phyloP scores from a whole-genome alignment of 2,888 invertebrate species.

The Sarcophaga carnaria region DNA sequence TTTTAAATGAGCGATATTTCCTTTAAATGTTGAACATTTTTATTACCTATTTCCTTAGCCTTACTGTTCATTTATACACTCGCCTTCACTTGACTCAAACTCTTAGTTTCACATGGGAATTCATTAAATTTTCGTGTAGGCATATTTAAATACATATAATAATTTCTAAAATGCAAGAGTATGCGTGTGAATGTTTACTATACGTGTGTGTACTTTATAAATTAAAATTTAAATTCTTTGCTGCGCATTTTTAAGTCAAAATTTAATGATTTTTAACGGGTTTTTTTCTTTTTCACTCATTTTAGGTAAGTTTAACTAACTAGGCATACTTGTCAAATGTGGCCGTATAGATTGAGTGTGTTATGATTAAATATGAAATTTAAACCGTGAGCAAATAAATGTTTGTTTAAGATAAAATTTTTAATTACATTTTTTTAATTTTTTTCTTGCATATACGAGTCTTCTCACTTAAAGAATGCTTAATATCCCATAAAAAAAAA shows the following conservation, averaged over 20 bases:
- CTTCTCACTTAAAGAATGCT: too few relatives aligned
- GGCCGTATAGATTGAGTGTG: slow-evolving; percentile 5
- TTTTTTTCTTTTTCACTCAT: slow-evolving; percentile 8
- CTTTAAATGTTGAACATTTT: too few relatives aligned
- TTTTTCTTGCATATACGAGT: too few relatives aligned
- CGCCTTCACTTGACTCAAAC: too few relatives aligned
- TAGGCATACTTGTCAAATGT: neutral
- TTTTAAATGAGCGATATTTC: too few relatives aligned
- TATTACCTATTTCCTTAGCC: too few relatives aligned
- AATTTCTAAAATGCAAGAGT: too few relatives aligned
- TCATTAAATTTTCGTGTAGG: neutral
- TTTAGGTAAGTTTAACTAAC: slow-evolving; percentile 30
- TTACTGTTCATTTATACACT: neutral
- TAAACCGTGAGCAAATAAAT: slow-evolving; percentile 33
- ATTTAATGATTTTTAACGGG: neutral
- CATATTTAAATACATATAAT: neutral
- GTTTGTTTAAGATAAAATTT: slow-evolving; percentile 17
- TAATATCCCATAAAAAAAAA: too few relatives aligned
- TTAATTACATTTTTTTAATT: neutral
- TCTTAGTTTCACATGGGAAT: too few relatives aligned
- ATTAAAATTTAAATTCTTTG: slow-evolving; percentile 1
- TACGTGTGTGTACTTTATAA: slow-evolving; percentile 12
- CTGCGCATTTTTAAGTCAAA: slow-evolving; percentile 1
- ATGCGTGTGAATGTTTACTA: neutral
- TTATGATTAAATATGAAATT: neutral